Conservation (phyloP, 2,888 invertebrate species). For the Hipparchia semele region DNA sequence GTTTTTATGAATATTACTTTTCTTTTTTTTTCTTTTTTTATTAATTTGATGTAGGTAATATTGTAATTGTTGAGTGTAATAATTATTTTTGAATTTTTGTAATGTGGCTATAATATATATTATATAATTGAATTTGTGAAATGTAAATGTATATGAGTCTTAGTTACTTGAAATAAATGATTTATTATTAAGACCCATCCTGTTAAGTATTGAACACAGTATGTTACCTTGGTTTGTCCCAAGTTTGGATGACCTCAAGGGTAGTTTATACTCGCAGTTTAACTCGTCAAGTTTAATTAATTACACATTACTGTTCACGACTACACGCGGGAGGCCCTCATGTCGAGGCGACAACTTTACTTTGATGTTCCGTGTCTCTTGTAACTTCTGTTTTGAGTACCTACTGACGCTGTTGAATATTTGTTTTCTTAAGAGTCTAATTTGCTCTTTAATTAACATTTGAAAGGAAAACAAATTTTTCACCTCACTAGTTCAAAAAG, state of each 20-base stretch:
- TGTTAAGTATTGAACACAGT: background rate
- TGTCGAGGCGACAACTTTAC: background rate
- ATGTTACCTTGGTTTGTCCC: background rate
- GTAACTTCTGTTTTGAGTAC: background rate
- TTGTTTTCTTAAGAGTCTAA: background rate
- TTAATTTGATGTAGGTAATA: no score
- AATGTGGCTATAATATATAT: no score
- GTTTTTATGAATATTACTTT: no score
- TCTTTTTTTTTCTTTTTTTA: no score
- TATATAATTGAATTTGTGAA: no score
- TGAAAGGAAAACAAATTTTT: background rate
- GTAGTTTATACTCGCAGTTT: background rate
- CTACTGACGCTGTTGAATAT: constrained; percentile 1
- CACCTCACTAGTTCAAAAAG: no score
- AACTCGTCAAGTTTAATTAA: background rate
- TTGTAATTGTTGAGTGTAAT: no score
- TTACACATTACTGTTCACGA: background rate
- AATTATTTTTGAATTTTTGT: no score
- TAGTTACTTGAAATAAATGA: no score
- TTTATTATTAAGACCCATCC: no score
- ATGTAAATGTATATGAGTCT: no score
- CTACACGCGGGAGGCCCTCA: background rate
- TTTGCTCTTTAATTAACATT: constrained; percentile 10
- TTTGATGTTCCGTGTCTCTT: constrained; percentile 5
- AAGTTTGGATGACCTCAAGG: background rate